A percentile compares a stretch with the other conserved stretches of the same genome.
These are phyloP conservation scores for Blastobasis adustella DNA, from an alignment of 2,888 invertebrate genomes.

Conservation along the genomic window DNA sequence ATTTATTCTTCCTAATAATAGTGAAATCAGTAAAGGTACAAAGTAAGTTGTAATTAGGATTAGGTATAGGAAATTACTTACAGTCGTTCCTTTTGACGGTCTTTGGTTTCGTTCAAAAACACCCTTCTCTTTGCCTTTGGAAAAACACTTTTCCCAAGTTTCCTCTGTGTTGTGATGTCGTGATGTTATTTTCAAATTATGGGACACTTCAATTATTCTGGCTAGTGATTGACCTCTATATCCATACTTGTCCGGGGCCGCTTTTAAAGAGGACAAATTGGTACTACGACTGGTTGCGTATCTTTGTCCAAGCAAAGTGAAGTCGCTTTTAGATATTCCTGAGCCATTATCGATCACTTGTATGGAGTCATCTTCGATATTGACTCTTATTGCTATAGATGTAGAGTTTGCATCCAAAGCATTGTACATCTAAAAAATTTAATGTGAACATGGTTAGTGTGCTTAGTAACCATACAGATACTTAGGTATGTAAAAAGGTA, in stretches of 20 bases:
- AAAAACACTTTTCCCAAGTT: constrained; percentile 76
- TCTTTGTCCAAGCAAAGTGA: constrained; percentile 74
- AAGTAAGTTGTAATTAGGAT: no score
- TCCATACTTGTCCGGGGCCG: constrained; percentile 75
- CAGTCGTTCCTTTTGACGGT: constrained; percentile 82
- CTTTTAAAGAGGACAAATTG: constrained; percentile 64
- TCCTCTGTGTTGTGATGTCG: constrained; percentile 49
- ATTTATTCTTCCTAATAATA: no score
- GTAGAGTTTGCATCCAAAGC: constrained; percentile 81
- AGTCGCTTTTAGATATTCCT: constrained; percentile 76
- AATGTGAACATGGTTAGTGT: neutral
- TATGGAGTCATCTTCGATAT: constrained; percentile 74
- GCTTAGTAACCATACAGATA: neutral
- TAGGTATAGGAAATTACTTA: constrained; percentile 25
- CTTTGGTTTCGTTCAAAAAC: constrained; percentile 48
- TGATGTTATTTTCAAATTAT: constrained; percentile 76
- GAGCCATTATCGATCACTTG: constrained; percentile 86
- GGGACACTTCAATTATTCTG: constrained; percentile 74
- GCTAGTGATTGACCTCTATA: constrained; percentile 80
- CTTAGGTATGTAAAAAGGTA: neutral
- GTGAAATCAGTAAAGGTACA: no score
- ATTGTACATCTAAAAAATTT: constrained; percentile 76
- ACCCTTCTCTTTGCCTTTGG: constrained; percentile 53
- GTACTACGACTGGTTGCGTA: constrained; percentile 80
- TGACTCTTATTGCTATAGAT: constrained; percentile 80